phyloP scores from a whole-genome alignment of 2,113 vertebrate genomes.

The Geothlypis trichas region DNA sequence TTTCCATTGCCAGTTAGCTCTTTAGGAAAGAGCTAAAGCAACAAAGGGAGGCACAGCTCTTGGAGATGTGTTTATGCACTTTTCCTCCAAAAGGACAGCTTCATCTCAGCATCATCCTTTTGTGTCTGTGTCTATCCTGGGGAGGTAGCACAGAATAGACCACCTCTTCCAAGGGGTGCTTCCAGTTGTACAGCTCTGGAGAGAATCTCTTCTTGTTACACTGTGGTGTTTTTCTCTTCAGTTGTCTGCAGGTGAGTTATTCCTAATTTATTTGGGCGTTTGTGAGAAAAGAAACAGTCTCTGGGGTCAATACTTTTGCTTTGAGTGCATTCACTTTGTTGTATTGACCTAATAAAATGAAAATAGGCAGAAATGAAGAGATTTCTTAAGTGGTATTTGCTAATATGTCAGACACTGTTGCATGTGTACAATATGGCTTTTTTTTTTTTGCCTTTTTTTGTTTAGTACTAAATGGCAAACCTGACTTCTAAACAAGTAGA shows the following conservation, averaged over 20 bases:
- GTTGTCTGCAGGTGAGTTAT: neutral
- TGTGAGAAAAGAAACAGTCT: neutral
- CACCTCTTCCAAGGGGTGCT: neutral
- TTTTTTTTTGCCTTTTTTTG: neutral
- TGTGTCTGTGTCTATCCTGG: accelerated
- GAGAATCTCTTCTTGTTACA: neutral
- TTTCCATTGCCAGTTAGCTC: neutral
- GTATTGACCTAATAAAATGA: neutral
- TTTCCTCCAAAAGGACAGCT: neutral
- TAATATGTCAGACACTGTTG: neutral
- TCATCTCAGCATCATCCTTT: neutral
- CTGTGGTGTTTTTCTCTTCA: neutral
- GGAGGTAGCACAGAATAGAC: neutral
- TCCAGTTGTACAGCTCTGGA: neutral
- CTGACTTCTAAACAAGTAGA: neutral
- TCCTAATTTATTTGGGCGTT: neutral
- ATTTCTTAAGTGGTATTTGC: neutral
- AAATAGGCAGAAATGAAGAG: neutral
- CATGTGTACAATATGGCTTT: neutral
- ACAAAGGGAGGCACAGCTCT: neutral
- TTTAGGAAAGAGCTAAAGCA: neutral
- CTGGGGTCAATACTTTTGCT: neutral
- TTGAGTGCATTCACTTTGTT: neutral
- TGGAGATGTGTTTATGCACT: neutral
- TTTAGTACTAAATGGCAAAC: neutral